phyloP scores from a whole-genome alignment of 2,888 invertebrate genomes.

The Ariolimax columbianus region DNA sequence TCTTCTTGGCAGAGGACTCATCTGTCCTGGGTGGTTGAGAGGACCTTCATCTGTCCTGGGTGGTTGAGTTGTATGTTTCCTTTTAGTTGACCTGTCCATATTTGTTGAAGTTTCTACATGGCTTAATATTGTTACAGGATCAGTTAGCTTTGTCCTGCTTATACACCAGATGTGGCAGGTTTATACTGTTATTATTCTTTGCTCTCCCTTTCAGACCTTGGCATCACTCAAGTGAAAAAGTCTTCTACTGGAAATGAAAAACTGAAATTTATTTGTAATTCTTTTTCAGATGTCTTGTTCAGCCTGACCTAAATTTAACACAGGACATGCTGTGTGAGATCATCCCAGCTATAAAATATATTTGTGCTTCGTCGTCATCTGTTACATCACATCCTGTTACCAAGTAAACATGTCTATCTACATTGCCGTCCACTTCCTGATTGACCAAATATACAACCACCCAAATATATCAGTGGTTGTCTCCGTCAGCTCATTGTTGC shows the following conservation, averaged over 20 bases:
- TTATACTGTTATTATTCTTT: too few relatives aligned
- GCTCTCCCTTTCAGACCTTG: too few relatives aligned
- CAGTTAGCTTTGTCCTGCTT: too few relatives aligned
- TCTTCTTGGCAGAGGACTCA: too few relatives aligned
- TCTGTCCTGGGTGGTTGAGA: too few relatives aligned
- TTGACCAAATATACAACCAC: conserved; percentile 46
- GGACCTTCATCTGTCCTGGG: too few relatives aligned
- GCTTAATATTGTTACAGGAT: too few relatives aligned
- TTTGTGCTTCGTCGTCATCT: not conserved
- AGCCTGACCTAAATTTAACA: not conserved
- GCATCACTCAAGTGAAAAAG: too few relatives aligned
- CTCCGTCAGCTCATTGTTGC: conserved; percentile 40
- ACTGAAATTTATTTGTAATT: not conserved
- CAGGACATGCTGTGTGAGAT: not conserved
- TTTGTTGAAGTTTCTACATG: too few relatives aligned
- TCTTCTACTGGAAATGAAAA: not conserved
- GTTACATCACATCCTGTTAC: not conserved
- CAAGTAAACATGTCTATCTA: conserved; percentile 39
- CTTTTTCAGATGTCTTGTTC: conserved; percentile 11
- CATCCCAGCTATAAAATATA: not conserved
- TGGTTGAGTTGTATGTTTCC: too few relatives aligned
- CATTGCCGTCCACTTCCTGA: conserved; percentile 48
- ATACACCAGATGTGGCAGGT: too few relatives aligned
- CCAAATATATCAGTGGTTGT: conserved; percentile 49
- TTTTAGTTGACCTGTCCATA: too few relatives aligned